Conservation (phyloP, 2,113 vertebrate genomes). For the Xenus cinereus region DNA sequence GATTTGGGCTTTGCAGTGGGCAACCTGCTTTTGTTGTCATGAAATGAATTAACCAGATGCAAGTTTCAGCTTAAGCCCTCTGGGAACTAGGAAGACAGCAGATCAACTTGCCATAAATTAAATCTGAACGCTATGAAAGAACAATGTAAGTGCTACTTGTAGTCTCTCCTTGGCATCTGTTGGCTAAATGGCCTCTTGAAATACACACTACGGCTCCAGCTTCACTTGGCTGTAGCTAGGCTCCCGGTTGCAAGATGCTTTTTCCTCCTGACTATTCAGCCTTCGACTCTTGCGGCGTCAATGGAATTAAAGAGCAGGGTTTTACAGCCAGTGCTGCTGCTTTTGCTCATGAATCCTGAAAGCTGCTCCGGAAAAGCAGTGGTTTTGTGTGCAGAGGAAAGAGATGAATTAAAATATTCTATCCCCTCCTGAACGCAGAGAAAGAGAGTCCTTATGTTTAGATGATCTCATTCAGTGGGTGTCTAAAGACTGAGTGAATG, state of each 20-base stretch:
- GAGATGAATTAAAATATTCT: constrained; percentile 27
- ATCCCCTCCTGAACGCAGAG: not conserved
- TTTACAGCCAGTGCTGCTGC: not conserved
- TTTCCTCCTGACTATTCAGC: constrained; percentile 14
- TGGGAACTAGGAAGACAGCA: not conserved
- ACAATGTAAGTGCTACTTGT: not conserved
- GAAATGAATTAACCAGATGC: not conserved
- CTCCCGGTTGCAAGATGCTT: constrained; percentile 5
- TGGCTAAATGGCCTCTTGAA: constrained; percentile 21
- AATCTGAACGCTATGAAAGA: not conserved
- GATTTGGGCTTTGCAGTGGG: not conserved
- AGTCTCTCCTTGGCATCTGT: constrained; percentile 36
- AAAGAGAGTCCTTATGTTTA: constrained; percentile 1
- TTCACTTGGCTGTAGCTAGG: not conserved
- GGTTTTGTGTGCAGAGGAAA: not conserved
- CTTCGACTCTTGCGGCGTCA: not conserved
- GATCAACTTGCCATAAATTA: not conserved
- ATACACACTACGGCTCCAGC: not conserved
- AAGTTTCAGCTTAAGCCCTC: not conserved
- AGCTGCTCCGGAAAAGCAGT: not conserved
- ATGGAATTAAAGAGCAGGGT: constrained; percentile 24
- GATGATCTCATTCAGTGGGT: constrained; percentile 14
- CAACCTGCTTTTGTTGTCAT: not conserved
- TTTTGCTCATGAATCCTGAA: not conserved
- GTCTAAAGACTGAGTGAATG: not conserved